Conservation (phyloP, 2,113 vertebrate genomes). For the Hemicordylus capensis region DNA sequence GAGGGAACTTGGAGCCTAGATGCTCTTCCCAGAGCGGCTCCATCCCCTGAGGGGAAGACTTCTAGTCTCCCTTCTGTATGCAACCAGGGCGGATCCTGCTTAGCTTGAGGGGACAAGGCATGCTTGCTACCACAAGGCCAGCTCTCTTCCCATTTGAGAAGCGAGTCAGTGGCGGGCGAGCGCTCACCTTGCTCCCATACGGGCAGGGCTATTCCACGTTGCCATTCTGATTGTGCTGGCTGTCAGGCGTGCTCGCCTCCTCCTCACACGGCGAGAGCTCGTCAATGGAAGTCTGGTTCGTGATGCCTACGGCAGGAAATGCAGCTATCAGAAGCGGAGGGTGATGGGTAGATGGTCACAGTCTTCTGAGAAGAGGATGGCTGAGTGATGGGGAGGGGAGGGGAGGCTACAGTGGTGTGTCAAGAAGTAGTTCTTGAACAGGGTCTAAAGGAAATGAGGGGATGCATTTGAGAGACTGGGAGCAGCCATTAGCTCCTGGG, state of each 20-base stretch:
- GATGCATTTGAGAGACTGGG: background rate
- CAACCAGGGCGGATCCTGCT: too few species aligned
- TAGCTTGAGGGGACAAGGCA: too few species aligned
- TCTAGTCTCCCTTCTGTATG: too few species aligned
- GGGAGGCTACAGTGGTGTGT: too few species aligned
- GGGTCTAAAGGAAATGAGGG: background rate
- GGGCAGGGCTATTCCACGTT: constrained; percentile 72
- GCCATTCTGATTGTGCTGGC: constrained; percentile 73
- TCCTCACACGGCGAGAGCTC: constrained; percentile 75
- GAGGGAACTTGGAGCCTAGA: too few species aligned
- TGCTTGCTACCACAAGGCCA: too few species aligned
- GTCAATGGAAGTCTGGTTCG: constrained; percentile 81
- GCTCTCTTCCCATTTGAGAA: too few species aligned
- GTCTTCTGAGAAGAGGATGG: too few species aligned
- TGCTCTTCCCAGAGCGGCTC: too few species aligned
- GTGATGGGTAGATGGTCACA: accelerated
- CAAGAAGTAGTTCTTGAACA: background rate
- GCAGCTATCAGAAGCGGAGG: background rate
- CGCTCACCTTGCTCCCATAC: constrained; percentile 16
- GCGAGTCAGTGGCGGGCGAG: background rate
- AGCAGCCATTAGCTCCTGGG: too few species aligned
- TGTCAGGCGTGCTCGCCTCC: constrained; percentile 48
- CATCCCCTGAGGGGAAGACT: too few species aligned
- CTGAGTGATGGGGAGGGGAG: background rate
- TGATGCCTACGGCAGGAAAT: constrained; percentile 71